Conservation (phyloP, 2,113 vertebrate genomes). For the Saguinus imperator region DNA sequence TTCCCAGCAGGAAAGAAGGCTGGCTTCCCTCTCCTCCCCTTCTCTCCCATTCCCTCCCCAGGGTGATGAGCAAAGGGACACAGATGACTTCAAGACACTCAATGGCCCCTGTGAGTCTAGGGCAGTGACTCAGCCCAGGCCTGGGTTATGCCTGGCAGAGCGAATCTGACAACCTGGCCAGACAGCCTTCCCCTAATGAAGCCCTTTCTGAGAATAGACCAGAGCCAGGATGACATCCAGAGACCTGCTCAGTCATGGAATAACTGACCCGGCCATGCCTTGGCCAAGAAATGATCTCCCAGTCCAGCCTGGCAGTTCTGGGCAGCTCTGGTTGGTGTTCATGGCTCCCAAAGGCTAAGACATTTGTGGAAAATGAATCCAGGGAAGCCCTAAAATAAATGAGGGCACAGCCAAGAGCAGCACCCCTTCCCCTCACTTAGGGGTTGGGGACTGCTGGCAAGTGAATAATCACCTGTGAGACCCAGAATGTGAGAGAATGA, state of each 20-base stretch:
- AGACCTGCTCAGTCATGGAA: neutral
- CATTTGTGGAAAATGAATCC: neutral
- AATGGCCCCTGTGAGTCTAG: neutral
- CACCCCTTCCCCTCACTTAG: neutral
- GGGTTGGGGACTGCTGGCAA: neutral
- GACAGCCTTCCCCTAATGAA: neutral
- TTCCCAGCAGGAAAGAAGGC: neutral
- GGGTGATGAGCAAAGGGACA: neutral
- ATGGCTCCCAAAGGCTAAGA: neutral
- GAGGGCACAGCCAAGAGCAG: neutral
- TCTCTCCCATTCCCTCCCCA: neutral
- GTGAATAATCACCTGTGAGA: neutral
- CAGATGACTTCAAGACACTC: neutral
- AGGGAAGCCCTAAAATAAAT: neutral
- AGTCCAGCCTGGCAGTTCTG: neutral
- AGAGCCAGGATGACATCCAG: neutral
- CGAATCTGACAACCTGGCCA: neutral
- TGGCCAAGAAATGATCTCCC: neutral
- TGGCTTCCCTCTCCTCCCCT: accelerated
- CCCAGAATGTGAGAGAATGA: too few species aligned
- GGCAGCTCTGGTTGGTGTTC: too few species aligned
- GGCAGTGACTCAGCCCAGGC: neutral
- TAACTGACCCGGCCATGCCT: accelerated
- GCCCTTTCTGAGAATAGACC: neutral
- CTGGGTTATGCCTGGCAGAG: neutral